Conservation (phyloP, 2,797 vertebrate species). For the Gymnodraco acuticeps region DNA sequence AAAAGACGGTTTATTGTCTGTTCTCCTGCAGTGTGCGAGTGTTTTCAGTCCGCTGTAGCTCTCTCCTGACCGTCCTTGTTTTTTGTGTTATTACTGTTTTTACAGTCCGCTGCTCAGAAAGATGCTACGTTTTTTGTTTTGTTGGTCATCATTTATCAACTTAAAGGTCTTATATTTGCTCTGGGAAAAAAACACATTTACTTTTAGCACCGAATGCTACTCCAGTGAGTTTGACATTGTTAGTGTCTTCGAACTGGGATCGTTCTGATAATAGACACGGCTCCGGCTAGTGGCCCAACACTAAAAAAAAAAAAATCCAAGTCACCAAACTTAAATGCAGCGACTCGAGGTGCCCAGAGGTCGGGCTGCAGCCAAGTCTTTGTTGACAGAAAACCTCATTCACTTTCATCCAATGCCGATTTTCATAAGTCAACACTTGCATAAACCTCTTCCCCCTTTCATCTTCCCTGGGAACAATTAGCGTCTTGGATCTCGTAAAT, state of each 20-base stretch:
- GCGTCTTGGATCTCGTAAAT: slow-evolving; percentile 30
- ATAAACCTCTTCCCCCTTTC: slow-evolving; percentile 40
- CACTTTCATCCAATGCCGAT: slow-evolving; percentile 56
- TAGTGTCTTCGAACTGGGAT: slow-evolving; percentile 20
- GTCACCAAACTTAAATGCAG: slow-evolving; percentile 11
- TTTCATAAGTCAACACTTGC: slow-evolving; percentile 33
- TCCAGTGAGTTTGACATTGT: slow-evolving; percentile 2
- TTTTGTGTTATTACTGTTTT: slow-evolving; percentile 32
- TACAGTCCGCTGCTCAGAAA: slow-evolving; percentile 6
- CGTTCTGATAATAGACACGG: slow-evolving; percentile 35
- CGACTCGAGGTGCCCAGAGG: slow-evolving; percentile 45
- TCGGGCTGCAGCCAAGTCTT: slow-evolving; percentile 41
- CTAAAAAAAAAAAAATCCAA: not conserved
- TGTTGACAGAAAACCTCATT: slow-evolving; percentile 70
- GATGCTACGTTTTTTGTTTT: slow-evolving; percentile 26
- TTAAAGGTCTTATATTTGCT: slow-evolving; percentile 20
- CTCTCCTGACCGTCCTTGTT: slow-evolving; percentile 38
- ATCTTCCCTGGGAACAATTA: slow-evolving; percentile 38
- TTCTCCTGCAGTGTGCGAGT: slow-evolving; percentile 11
- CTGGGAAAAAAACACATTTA: not conserved
- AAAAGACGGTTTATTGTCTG: slow-evolving; percentile 25
- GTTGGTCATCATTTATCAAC: slow-evolving; percentile 28
- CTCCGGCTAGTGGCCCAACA: not conserved
- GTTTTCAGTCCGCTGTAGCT: slow-evolving; percentile 17
- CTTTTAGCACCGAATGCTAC: not conserved